Evolutionary conservation across 2,888 invertebrate genomes (phyloP).

Genomic region (Epirrhoe tristata): DNA sequence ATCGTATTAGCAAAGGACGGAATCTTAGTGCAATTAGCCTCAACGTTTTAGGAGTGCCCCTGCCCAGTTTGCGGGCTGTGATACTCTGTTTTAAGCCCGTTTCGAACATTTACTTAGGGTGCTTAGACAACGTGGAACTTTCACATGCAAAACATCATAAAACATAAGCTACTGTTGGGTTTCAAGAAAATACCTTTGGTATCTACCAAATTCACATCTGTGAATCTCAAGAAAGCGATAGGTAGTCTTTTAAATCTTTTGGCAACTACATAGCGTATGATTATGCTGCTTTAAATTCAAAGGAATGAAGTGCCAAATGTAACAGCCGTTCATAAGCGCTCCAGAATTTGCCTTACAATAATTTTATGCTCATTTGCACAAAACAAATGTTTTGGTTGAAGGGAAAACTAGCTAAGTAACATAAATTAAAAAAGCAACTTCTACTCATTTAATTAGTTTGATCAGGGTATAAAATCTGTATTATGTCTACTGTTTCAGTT

Average conservation of each 20-base stretch:
- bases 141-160: slow-evolving; percentile 9
- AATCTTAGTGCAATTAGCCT: slow-evolving; percentile 84
- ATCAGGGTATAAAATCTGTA: too few species aligned
- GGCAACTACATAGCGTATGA: not conserved
- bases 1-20: slow-evolving; percentile 84
- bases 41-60: slow-evolving; percentile 76
- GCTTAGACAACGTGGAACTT: slow-evolving; percentile 14
- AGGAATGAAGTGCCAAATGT: slow-evolving; percentile 5
- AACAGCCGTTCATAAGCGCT: slow-evolving; percentile 5
- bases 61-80: slow-evolving; percentile 51
- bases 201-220: not conserved
- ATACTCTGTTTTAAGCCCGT: slow-evolving; percentile 31
- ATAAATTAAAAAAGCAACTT: too few species aligned
- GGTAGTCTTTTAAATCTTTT: slow-evolving; percentile 1
- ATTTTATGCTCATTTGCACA: not conserved
- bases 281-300: slow-evolving; percentile 2
- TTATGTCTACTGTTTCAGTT: too few species aligned
- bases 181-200: not conserved
- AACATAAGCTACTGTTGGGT: not conserved
- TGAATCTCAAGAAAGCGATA: not conserved
- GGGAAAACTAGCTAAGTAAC: not conserved
- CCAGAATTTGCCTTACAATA: not conserved
- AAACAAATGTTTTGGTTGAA: not conserved
- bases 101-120: slow-evolving; percentile 18
- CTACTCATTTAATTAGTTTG: too few species aligned